Conservation (phyloP, 2,888 invertebrate genomes). For the Clostera curtula region DNA sequence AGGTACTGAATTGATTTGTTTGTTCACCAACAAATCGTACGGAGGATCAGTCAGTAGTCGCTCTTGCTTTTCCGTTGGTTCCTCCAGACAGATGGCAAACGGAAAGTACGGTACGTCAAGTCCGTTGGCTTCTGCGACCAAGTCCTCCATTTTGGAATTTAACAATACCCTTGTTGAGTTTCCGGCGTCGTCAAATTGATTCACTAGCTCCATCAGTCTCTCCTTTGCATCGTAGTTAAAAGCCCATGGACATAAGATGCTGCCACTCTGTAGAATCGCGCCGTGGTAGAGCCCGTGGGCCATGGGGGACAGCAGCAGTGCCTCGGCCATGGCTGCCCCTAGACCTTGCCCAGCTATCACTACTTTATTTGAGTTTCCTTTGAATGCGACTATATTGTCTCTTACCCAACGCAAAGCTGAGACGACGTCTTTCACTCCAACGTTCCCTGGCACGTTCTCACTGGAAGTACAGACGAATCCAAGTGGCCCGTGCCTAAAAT, state of each 20-base stretch:
- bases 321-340: constrained; percentile 57
- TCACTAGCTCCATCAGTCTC: constrained; percentile 31
- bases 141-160: constrained; percentile 26
- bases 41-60: constrained; percentile 44
- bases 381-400: constrained; percentile 60
- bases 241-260: constrained; percentile 51
- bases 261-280: constrained; percentile 58
- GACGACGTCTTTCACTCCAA: constrained; percentile 53
- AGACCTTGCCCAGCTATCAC: constrained; percentile 54
- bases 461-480: constrained; percentile 53
- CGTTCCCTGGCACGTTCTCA: constrained; percentile 54
- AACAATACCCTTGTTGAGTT: constrained; percentile 22
- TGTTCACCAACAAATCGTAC: constrained; percentile 33
- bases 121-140: constrained; percentile 33
- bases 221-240: constrained; percentile 54
- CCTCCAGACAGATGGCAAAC: constrained; percentile 54
- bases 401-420: constrained; percentile 55
- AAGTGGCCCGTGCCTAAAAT: constrained; percentile 44
- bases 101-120: constrained; percentile 47
- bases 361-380: constrained; percentile 51
- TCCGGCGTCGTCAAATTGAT: constrained; percentile 20
- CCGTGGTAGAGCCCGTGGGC: constrained; percentile 48
- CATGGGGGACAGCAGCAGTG: constrained; percentile 40
- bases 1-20: constrained; percentile 37
- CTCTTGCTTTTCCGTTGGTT: constrained; percentile 42